Base-by-base conservation (phyloP, 1,140 invertebrate genomes). In the Hycleus cichorii region DNA sequence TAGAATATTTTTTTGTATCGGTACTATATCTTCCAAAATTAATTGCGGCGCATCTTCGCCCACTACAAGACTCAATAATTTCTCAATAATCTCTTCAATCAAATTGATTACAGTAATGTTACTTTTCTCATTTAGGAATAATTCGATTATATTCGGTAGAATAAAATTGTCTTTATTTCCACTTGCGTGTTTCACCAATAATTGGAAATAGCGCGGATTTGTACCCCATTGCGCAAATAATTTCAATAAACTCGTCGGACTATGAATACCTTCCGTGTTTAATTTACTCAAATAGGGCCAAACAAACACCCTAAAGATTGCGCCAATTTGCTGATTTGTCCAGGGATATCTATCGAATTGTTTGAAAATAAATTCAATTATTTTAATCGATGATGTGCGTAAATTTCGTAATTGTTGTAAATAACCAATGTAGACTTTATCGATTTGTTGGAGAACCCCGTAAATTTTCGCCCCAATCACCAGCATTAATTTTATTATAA, bases 271-370 rank as follows among this genome's bases (percentile, higher is more conserved):
- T 69, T 96, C 92, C 49, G 83, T 75, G 1, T 86, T 82, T 1
- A 96, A 71, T 67, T 85, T 86, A n/a, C 80, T 75, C 47, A 94
- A 72, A 67, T 86, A 81, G 0, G 91, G 91, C 83, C 89, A 95
- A 11, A 97, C 79, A 47, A 87, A 83, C 0, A 87, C 81, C 46
- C 87, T 74, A 70, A 89, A 93, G 8, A 95, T 64, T 0, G 86
- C 83, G 66, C 88, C 82, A 3, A 95, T 75, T 72, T 95, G 88
- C 4, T 77, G 69, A 25, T 72, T 65, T 4, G 75, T 78, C 87
- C 90, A 96, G 9, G 76, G 66, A 70, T 91, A 91, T 61, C 83
- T 76, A 59, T 90, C 83, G 75, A 92, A 93, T 46, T 86, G 84
- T 10, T 82, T 76, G 72, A 94, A 95, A 69, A 95, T 89, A 69